These are phyloP conservation scores for Therioaphis trifolii DNA, from an alignment of 2,888 invertebrate genomes.

Conservation along the genomic window DNA sequence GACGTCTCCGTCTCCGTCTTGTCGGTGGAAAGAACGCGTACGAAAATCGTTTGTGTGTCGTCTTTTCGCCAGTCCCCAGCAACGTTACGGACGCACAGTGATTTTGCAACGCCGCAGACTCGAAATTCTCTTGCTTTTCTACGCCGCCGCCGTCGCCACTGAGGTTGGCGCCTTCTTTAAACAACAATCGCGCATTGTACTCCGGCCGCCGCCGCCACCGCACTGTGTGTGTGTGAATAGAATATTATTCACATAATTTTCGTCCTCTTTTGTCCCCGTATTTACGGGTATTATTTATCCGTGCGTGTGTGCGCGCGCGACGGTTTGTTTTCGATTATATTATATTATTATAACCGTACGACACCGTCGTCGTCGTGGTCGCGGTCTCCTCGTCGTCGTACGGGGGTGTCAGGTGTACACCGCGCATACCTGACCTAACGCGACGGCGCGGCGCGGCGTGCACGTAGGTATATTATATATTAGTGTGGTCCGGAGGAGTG, in stretches of 20 bases:
- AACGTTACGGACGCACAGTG: background rate
- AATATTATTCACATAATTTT: conserved; percentile 42
- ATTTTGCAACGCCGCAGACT: conserved; percentile 42
- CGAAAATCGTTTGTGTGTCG: too few species aligned
- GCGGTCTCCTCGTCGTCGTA: too few species aligned
- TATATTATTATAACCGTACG: conserved; percentile 20
- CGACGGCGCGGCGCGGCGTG: background rate
- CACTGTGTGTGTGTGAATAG: conserved; percentile 30
- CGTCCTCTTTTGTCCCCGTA: conserved; percentile 48
- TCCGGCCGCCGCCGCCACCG: background rate
- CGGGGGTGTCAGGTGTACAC: conserved; percentile 25
- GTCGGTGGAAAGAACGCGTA: too few species aligned
- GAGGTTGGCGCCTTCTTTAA: conserved; percentile 55
- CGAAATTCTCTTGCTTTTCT: conserved; percentile 13
- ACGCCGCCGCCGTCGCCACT: conserved; percentile 1
- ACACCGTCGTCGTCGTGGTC: background rate
- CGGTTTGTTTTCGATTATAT: conserved; percentile 49
- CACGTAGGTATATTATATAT: too few species aligned
- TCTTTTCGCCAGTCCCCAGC: too few species aligned
- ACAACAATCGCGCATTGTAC: conserved; percentile 54
- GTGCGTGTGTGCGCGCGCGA: background rate
- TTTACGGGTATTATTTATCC: conserved; percentile 7
- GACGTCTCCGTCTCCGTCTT: too few species aligned
- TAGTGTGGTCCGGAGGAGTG: conserved; percentile 42
- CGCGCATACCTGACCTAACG: too few species aligned